phyloP scores from a whole-genome alignment of 1,140 invertebrate species.

The Hesperophylax magnus region DNA sequence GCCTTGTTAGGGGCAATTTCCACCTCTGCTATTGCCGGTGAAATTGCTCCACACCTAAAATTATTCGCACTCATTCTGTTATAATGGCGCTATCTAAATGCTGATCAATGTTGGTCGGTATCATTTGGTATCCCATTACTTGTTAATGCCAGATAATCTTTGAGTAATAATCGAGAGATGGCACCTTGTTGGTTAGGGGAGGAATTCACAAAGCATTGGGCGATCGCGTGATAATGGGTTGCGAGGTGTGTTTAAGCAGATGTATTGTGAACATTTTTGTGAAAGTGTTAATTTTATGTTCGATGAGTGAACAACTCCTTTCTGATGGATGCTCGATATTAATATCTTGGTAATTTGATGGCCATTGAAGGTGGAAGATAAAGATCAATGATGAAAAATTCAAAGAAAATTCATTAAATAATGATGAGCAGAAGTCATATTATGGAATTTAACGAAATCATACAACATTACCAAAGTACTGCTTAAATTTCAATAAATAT shows the following conservation, averaged over 20 bases:
- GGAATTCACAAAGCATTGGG: constrained; percentile 4
- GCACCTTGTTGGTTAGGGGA: constrained; percentile 18
- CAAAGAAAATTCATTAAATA: too few relatives aligned
- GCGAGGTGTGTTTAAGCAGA: neutral
- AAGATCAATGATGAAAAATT: too few relatives aligned
- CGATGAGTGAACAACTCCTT: too few relatives aligned
- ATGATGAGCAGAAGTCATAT: too few relatives aligned
- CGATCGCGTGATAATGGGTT: neutral
- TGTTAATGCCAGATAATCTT: constrained; percentile 23
- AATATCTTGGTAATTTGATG: too few relatives aligned
- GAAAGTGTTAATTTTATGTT: too few relatives aligned
- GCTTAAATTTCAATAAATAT: too few relatives aligned
- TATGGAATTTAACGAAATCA: too few relatives aligned
- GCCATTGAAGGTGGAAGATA: too few relatives aligned
- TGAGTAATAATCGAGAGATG: neutral
- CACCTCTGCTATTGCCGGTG: neutral
- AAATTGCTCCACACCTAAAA: constrained; percentile 5
- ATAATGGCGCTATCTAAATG: constrained; percentile 4
- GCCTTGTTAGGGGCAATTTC: constrained; percentile 6
- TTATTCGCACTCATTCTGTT: constrained; percentile 21
- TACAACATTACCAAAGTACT: too few relatives aligned
- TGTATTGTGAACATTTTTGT: neutral
- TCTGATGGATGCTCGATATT: too few relatives aligned
- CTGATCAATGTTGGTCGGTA: neutral
- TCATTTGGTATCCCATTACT: constrained; percentile 14